Percentiles rank a stretch among this genome's conserved stretches.
Evolutionary conservation across 2,113 vertebrate species (phyloP).

Genomic region (Hemiscyllium ocellatum): DNA sequence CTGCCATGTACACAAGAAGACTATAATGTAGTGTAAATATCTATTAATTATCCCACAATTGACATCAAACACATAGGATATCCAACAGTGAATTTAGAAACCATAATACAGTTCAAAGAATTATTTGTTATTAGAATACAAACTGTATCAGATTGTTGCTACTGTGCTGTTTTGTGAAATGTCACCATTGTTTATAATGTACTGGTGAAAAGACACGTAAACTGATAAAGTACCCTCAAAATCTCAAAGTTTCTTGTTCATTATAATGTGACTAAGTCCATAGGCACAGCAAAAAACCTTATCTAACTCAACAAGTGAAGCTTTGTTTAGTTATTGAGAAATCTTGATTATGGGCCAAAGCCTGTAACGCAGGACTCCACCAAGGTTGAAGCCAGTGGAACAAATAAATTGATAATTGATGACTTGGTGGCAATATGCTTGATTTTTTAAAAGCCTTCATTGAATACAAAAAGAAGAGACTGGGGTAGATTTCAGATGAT

Average conservation of each 20-base stretch:
- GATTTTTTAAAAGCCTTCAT: not conserved
- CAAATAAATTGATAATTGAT: not conserved
- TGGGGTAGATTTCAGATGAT: not conserved
- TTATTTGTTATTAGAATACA: not conserved
- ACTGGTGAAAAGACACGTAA: not conserved
- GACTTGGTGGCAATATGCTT: not conserved
- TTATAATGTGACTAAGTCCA: not conserved
- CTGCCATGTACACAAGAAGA: not conserved
- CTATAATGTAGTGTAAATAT: not conserved
- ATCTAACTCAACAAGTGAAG: not conserved
- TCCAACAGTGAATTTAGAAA: not conserved
- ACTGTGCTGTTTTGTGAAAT: not conserved
- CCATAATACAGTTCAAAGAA: not conserved
- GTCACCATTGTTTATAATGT: not conserved
- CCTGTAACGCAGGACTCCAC: not conserved
- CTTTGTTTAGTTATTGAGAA: not conserved
- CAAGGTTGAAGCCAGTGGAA: not conserved
- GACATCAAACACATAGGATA: not conserved
- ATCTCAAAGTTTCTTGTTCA: not conserved
- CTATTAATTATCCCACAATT: not conserved
- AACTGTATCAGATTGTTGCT: not conserved
- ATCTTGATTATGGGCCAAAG: not conserved
- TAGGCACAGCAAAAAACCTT: not conserved
- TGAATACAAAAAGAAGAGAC: not conserved
- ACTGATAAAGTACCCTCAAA: not conserved